phyloP scores from a whole-genome alignment of 2,113 vertebrate genomes.

The Numenius arquata region DNA sequence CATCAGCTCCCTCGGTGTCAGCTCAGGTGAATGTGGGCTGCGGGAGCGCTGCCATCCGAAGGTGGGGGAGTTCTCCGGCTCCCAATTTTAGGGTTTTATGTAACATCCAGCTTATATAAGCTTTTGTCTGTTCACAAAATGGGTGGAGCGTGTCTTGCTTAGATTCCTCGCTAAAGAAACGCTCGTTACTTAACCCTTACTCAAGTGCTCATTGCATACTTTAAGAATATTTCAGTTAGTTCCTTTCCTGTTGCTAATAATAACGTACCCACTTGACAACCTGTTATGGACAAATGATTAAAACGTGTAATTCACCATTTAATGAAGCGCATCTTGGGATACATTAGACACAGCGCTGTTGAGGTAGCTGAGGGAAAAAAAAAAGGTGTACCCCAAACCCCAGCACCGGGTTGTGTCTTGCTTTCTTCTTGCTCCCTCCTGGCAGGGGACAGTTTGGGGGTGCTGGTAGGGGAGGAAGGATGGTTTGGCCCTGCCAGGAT shows the following conservation, averaged over 20 bases:
- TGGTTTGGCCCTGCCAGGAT: not conserved
- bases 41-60: not conserved
- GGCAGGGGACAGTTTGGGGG: not conserved
- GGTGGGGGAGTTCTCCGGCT: not conserved
- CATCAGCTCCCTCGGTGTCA: not conserved
- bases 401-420: not conserved
- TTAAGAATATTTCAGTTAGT: not conserved
- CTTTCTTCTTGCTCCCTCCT: not conserved
- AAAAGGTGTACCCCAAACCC: not conserved
- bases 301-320: not conserved
- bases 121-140: constrained; percentile 48
- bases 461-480: not conserved
- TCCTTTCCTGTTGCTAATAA: constrained; percentile 18
- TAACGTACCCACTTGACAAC: not conserved
- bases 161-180: not conserved
- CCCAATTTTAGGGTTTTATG: constrained; percentile 33
- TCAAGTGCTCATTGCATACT: not conserved
- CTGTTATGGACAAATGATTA: not conserved
- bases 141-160: not conserved
- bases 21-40: not conserved
- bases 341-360: not conserved
- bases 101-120: constrained; percentile 56
- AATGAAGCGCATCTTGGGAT: not conserved
- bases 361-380: not conserved
- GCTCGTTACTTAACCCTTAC: not conserved